Evolutionary conservation across 1,140 invertebrate genomes (phyloP).

Genomic region (Aplysia californica): DNA sequence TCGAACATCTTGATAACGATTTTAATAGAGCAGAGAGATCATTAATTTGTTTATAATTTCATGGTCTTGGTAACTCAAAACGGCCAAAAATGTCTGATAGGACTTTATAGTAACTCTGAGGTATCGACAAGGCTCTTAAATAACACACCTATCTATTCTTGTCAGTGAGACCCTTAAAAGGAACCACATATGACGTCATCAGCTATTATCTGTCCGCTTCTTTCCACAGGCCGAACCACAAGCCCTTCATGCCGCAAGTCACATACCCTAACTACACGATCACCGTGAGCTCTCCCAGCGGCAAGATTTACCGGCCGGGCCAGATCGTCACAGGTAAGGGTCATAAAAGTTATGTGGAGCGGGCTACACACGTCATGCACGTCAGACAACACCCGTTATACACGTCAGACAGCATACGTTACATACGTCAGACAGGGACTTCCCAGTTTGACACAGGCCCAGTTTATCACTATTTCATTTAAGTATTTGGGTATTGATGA

Average conservation of each 20-base stretch:
- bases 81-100: too few species aligned
- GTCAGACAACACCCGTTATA: neutral
- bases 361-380: neutral
- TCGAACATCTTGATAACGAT: too few species aligned
- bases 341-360: neutral
- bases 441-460: too few species aligned
- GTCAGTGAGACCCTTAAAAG: too few species aligned
- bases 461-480: neutral
- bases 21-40: too few species aligned
- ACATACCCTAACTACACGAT: slow-evolving; percentile 1
- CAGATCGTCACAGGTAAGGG: slow-evolving; percentile 10
- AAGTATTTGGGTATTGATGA: neutral
- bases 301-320: slow-evolving; percentile 3
- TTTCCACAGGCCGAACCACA: slow-evolving; percentile 6
- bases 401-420: neutral
- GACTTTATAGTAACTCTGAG: too few species aligned
- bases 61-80: too few species aligned
- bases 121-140: too few species aligned
- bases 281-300: slow-evolving; percentile 4
- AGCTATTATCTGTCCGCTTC: neutral
- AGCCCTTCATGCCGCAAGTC: neutral
- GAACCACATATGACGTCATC: too few species aligned
- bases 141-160: too few species aligned
- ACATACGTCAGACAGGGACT: too few species aligned
- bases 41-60: too few species aligned